Conservation (phyloP, 2,113 vertebrate genomes). For the Theristicus caerulescens region DNA sequence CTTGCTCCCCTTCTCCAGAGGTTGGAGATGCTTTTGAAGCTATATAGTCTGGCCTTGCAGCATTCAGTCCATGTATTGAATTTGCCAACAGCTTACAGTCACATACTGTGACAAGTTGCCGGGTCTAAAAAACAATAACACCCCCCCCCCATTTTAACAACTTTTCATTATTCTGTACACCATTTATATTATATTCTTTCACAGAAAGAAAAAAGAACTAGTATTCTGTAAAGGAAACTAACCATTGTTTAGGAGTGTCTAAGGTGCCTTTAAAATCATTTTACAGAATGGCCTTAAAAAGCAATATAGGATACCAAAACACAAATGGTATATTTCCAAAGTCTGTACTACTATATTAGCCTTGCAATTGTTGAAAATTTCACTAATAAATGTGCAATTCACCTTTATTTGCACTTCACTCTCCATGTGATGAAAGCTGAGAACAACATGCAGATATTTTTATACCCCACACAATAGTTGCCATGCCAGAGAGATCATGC, state of each 20-base stretch:
- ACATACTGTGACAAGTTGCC: conserved; percentile 93
- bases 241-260: not conserved
- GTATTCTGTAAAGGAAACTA: not conserved
- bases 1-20: conserved; percentile 89
- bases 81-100: conserved; percentile 94
- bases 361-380: not conserved
- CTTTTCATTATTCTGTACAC: not conserved
- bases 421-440: not conserved
- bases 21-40: conserved; percentile 94
- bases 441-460: not conserved
- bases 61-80: conserved; percentile 91
- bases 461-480: not conserved
- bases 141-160: not conserved
- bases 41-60: conserved; percentile 93
- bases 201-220: not conserved
- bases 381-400: not conserved
- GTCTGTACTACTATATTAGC: not conserved
- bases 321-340: not conserved
- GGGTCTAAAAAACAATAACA: conserved; percentile 79
- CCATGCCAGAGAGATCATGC: not conserved
- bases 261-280: not conserved
- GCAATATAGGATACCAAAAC: not conserved
- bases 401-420: not conserved
- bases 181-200: not conserved
- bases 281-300: not conserved